These are phyloP conservation scores for Etheostoma cragini DNA, from an alignment of 2,113 vertebrate species.

Conservation along the genomic window DNA sequence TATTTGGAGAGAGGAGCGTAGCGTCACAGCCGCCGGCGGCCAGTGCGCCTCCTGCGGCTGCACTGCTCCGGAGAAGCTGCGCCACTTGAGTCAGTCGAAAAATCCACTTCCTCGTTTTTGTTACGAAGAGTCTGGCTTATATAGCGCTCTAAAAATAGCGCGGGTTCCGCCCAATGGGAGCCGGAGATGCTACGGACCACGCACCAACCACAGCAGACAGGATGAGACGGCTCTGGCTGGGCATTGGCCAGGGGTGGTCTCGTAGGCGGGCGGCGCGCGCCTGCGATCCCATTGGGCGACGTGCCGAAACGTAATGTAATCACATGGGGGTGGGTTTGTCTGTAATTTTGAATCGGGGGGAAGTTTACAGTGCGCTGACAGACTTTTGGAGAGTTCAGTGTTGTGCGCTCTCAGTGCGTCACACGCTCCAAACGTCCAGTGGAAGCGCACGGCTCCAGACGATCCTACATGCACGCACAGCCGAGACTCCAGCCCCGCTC, in stretches of 20 bases:
- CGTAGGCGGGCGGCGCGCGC: constrained; percentile 76
- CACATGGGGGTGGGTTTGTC: constrained; percentile 84
- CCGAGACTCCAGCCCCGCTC: constrained; percentile 27
- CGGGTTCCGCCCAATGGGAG: constrained; percentile 76
- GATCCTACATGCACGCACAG: constrained; percentile 55
- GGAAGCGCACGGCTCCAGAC: constrained; percentile 60
- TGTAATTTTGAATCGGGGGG: constrained; percentile 92
- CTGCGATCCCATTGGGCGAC: constrained; percentile 81
- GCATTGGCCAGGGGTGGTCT: constrained; percentile 84
- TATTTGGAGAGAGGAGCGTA: not conserved
- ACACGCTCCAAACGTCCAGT: constrained; percentile 60
- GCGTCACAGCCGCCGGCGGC: not conserved
- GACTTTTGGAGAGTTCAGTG: constrained; percentile 88
- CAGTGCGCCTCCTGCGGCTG: not conserved
- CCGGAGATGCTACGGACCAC: constrained; percentile 63
- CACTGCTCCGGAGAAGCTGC: not conserved
- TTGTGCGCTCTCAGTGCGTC: constrained; percentile 88
- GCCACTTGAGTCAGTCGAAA: constrained; percentile 18
- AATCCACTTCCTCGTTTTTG: constrained; percentile 62
- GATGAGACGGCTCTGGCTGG: constrained; percentile 74
- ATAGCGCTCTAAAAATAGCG: constrained; percentile 94
- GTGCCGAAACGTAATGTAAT: constrained; percentile 75
- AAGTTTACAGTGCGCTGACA: constrained; percentile 89
- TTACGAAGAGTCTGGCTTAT: constrained; percentile 74
- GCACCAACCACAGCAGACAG: constrained; percentile 80